Evolutionary conservation across 2,113 vertebrate genomes (phyloP), one percentile per base, ranked within the genome.

Genomic region (Oreochromis spilurus): DNA sequence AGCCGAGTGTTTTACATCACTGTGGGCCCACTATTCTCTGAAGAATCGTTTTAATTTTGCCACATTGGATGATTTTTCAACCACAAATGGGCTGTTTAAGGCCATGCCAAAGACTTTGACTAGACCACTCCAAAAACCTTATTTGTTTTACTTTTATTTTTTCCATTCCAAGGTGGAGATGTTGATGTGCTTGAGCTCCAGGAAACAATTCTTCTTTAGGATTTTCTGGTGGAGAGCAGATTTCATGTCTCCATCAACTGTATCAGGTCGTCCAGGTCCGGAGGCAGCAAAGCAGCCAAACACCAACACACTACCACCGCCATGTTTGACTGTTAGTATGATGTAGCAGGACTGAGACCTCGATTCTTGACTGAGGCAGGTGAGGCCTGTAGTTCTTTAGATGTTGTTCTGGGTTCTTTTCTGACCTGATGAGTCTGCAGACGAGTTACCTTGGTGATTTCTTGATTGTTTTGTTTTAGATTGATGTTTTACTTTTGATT

Each of bases 331-430:
- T 36, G 58, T 36, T 62, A 62, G 58, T 17, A 62, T 36, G 17
- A 62, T 62, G 31, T 62, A 36, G 17, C 58, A 36, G 31, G 16
- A 36, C 58, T 36, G 58, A 62, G 0, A 62, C 58, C 31, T 43
- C 43, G 65, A 70, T 24, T 24, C 38, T 70, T 70, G n/a, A 43
- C 7, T 43, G 65, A 43, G 12, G 65, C n/a, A 24, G n/a, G 12
- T 16, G n/a, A 70, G 38, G 38, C 38, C 2, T 43, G 2, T 16
- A 17, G 6, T 50, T 50, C 16, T 50, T 17, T 17, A 50, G 3
- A 17, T 50, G 48, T 14, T 70, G 38, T 70, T 43, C 38, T 70
- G 65, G 65, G 65, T 26, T 70, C n/a, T 65, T 38, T 38, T 65
- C 17, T 65, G 12, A 65, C 55, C 14, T 58, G 31, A 65, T 43